A percentile compares a stretch with the other conserved stretches of the same genome.
Conservation (phyloP, 2,113 vertebrate genomes). For the Pterophyllum scalare region DNA sequence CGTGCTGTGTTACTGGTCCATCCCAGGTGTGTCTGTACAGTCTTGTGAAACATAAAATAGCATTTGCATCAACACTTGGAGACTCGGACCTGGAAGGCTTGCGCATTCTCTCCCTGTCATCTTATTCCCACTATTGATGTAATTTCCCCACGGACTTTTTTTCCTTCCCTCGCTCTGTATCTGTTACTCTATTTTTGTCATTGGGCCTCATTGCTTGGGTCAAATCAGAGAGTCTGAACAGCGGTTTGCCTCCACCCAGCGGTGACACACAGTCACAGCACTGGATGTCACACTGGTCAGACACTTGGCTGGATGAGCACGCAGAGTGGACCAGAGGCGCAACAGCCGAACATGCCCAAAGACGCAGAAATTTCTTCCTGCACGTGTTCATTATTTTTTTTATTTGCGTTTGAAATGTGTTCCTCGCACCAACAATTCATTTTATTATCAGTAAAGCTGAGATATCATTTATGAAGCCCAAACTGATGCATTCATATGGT, state of each 20-base stretch:
- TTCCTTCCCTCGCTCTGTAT: neutral
- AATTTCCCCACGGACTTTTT: constrained; percentile 16
- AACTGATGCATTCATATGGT: neutral
- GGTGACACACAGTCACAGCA: neutral
- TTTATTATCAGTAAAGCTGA: neutral
- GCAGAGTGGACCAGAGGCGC: too few species aligned
- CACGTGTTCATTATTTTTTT: neutral
- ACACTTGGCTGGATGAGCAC: neutral
- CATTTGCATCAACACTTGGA: constrained; percentile 70
- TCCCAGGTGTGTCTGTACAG: constrained; percentile 59
- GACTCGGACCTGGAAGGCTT: constrained; percentile 30
- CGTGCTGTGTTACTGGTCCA: constrained; percentile 46
- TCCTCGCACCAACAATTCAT: neutral
- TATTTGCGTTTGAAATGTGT: neutral
- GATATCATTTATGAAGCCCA: neutral
- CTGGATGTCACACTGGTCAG: too few species aligned
- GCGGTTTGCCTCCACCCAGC: constrained; percentile 75
- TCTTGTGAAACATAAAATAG: constrained; percentile 69
- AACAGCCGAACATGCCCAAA: neutral
- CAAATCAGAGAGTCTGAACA: constrained; percentile 2
- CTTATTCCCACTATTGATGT: constrained; percentile 47
- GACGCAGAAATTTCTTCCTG: neutral
- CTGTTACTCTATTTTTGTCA: neutral
- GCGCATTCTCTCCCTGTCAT: constrained; percentile 14
- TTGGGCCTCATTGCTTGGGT: neutral